Evolutionary conservation across 2,113 vertebrate species (phyloP).

Genomic region (Elaphurus davidianus): DNA sequence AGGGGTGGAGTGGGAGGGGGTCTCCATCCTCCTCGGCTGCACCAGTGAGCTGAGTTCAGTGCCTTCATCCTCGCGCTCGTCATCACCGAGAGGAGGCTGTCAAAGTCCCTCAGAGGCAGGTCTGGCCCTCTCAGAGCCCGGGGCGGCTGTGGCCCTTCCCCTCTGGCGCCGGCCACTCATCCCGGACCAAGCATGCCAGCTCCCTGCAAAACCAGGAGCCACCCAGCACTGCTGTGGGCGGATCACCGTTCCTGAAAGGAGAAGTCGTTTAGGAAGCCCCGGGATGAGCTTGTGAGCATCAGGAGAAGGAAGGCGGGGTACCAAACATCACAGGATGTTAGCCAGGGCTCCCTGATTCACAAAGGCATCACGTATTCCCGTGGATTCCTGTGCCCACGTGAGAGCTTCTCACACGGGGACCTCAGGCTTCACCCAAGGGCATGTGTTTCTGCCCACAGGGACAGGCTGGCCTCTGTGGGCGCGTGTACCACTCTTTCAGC

Average conservation of each 20-base stretch:
- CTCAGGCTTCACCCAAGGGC: neutral
- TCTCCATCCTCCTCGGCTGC: neutral
- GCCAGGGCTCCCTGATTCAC: neutral
- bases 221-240: neutral
- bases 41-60: fast-evolving
- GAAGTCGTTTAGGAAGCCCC: neutral
- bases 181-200: neutral
- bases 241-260: neutral
- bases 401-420: neutral
- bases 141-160: neutral
- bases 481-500: neutral
- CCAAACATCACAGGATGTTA: neutral
- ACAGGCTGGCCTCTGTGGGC: fast-evolving
- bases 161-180: fast-evolving
- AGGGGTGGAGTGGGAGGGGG: fast-evolving
- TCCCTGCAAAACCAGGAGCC: neutral
- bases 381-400: neutral
- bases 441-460: neutral
- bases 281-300: neutral
- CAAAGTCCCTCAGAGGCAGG: neutral
- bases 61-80: fast-evolving
- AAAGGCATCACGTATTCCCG: neutral
- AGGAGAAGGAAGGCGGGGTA: neutral
- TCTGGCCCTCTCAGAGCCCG: too few relatives aligned
- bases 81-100: neutral